Base-by-base conservation (phyloP, 2,888 invertebrate genomes). In the Zelleria hepariella region DNA sequence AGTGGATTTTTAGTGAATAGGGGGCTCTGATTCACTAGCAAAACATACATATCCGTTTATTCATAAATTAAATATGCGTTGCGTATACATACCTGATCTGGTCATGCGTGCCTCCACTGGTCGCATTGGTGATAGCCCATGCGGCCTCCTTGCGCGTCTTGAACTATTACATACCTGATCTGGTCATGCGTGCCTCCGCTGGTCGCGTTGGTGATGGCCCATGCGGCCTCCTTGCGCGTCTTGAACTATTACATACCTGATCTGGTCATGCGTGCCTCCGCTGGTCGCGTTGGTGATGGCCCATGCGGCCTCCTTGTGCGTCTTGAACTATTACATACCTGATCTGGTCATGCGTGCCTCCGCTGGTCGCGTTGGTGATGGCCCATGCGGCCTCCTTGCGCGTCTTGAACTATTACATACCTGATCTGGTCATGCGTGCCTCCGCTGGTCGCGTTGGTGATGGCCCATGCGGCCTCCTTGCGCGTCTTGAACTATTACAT, bases 381-480 rank as follows among this genome's bases (percentile, higher is more conserved):
- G 98, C 98, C 98, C 98, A 98, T 0, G 98, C 98, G 0, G 98
- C 98, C 86, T 98, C 97, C 86, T 97, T 97, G 68, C 96, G 91
- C 52, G 96, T 96, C 84, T 97, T 97, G 74, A 96, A 98, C 75
- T 98, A n/a, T n/a, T n/a, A n/a, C n/a, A n/a, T n/a, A n/a, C n/a
- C n/a, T n/a, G n/a, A n/a, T n/a, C n/a, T n/a, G n/a, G n/a, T n/a
- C n/a, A n/a, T n/a, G n/a, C n/a, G n/a, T n/a, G n/a, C n/a, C n/a
- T n/a, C n/a, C n/a, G n/a, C n/a, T n/a, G n/a, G n/a, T n/a, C n/a
- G n/a, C n/a, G n/a, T n/a, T n/a, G n/a, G n/a, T n/a, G n/a, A n/a
- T n/a, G n/a, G n/a, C n/a, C n/a, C n/a, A n/a, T n/a, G n/a, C n/a
- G n/a, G n/a, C n/a, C n/a, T n/a, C n/a, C n/a, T n/a, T n/a, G n/a